Percentiles rank a stretch among this genome's conserved stretches.
Conservation (phyloP, 2,888 invertebrate species). For the Drosophila ezoana region DNA sequence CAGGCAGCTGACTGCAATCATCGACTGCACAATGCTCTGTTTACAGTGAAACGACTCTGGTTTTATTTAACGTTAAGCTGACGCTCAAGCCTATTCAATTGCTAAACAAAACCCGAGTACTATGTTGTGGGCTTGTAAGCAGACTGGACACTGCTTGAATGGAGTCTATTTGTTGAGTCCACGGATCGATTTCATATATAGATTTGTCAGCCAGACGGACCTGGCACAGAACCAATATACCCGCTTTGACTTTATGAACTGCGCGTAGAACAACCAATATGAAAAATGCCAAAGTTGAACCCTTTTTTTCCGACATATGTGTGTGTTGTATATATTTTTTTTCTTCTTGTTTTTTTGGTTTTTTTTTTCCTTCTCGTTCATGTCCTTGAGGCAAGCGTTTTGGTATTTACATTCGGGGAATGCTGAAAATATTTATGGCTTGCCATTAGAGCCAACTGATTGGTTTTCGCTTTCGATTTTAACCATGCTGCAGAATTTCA, state of each 20-base stretch:
- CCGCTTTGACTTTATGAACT: neutral
- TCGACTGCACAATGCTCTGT: conserved; percentile 1
- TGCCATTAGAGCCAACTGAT: conserved; percentile 83
- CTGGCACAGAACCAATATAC: neutral
- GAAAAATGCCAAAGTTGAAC: conserved; percentile 57
- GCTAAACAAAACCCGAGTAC: no score
- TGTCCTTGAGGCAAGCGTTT: conserved; percentile 54
- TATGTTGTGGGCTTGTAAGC: no score
- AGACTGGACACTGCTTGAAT: no score
- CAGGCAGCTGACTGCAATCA: neutral
- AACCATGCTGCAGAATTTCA: conserved; percentile 48
- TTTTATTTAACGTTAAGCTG: no score
- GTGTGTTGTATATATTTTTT: conserved; percentile 19
- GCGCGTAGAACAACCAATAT: conserved; percentile 24
- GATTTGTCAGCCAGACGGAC: no score
- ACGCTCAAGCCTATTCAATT: no score
- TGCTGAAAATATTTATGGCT: conserved; percentile 77
- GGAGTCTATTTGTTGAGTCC: no score
- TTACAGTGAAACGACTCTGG: neutral
- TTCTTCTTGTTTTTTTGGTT: conserved; percentile 16
- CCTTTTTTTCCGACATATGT: conserved; percentile 59
- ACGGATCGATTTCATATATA: no score
- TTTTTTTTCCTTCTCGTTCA: conserved; percentile 16
- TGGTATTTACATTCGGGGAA: conserved; percentile 40
- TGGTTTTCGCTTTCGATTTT: conserved; percentile 78